A percentile compares a stretch with the other conserved stretches of the same genome.
Conservation (phyloP, 1,140 invertebrate genomes). For the Samia ricini region DNA sequence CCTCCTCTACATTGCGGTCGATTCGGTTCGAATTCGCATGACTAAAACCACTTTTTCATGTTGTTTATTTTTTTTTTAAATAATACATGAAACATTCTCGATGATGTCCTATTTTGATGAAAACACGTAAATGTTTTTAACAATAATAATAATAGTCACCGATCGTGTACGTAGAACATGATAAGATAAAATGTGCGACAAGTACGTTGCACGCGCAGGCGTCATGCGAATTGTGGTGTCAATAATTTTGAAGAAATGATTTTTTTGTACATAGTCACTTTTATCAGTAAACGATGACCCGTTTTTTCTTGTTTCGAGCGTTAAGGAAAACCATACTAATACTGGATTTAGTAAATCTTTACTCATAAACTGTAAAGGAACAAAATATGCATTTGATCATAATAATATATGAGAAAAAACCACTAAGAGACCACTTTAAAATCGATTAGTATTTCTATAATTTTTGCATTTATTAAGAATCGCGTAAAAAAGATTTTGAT, state of each 20-base stretch:
- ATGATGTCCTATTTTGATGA: background rate
- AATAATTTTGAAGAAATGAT: background rate
- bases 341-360: too few relatives aligned
- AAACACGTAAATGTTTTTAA: background rate
- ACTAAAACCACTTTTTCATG: constrained; percentile 18
- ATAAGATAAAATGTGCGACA: background rate
- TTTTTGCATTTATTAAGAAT: too few relatives aligned
- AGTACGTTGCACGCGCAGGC: background rate
- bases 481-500: too few relatives aligned
- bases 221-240: background rate
- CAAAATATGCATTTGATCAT: too few relatives aligned
- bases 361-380: too few relatives aligned
- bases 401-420: too few relatives aligned
- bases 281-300: background rate
- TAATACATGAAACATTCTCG: background rate
- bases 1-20: constrained; percentile 14
- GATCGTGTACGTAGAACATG: background rate
- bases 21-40: constrained; percentile 30
- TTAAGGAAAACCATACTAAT: background rate
- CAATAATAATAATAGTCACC: background rate
- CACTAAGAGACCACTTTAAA: too few relatives aligned
- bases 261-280: background rate
- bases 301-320: background rate
- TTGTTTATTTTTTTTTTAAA: too few relatives aligned
- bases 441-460: too few relatives aligned